These are phyloP conservation scores for Dynastes hyllus DNA, from an alignment of 2,888 invertebrate genomes.

Conservation along the genomic window DNA sequence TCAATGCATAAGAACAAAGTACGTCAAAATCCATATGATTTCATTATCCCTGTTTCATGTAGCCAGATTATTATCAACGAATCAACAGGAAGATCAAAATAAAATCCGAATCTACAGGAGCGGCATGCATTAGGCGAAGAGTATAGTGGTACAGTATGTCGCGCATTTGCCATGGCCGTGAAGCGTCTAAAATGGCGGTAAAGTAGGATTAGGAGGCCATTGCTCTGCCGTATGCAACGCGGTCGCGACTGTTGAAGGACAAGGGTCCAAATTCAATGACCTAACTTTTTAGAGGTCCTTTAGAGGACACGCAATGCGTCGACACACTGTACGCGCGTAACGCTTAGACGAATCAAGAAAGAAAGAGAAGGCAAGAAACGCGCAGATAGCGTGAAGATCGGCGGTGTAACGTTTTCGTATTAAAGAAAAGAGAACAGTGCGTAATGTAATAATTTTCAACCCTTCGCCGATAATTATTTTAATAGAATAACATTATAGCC, in stretches of 20 bases:
- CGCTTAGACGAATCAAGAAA: neutral
- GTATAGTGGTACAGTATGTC: conserved; percentile 39
- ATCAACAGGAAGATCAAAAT: neutral
- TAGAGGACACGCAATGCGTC: conserved; percentile 71
- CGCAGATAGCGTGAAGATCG: conserved; percentile 15
- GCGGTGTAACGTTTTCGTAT: conserved; percentile 5
- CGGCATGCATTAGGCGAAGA: neutral
- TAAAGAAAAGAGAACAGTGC: neutral
- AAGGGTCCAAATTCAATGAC: conserved; percentile 73
- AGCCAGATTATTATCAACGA: neutral
- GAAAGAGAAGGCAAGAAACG: neutral
- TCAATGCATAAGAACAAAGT: no score
- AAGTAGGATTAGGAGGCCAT: conserved; percentile 64
- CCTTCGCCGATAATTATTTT: neutral
- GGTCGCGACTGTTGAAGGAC: conserved; percentile 69
- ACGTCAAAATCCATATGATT: no score
- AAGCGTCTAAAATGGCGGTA: conserved; percentile 58
- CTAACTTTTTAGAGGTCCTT: conserved; percentile 71
- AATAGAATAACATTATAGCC: neutral
- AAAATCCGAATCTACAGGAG: neutral
- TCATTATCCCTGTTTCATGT: no score
- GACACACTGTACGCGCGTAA: conserved; percentile 56
- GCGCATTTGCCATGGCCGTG: conserved; percentile 49
- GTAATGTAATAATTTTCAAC: neutral
- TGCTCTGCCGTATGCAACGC: conserved; percentile 68